Evolutionary conservation across 2,797 vertebrate genomes (phyloP).

Genomic region (Rhinichthys osculus): DNA sequence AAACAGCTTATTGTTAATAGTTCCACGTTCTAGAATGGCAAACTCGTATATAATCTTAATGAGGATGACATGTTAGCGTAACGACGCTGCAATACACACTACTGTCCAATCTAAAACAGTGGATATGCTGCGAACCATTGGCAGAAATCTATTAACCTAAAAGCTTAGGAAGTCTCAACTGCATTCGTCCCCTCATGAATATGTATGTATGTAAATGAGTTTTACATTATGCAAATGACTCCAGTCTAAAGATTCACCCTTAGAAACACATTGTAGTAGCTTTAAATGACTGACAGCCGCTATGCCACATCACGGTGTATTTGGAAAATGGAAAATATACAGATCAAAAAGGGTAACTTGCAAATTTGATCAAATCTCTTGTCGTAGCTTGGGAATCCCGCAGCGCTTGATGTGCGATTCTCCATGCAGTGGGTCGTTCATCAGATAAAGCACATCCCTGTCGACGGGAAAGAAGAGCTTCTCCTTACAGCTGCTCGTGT

Average conservation of each 20-base stretch:
- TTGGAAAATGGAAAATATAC: not conserved
- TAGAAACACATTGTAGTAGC: not conserved
- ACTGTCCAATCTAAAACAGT: not conserved
- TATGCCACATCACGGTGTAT: not conserved
- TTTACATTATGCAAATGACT: conserved; percentile 31
- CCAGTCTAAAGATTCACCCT: not conserved
- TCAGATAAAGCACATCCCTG: conserved; percentile 49
- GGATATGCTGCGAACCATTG: not conserved
- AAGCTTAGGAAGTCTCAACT: not conserved
- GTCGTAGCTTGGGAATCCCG: not conserved
- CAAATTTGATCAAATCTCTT: not conserved
- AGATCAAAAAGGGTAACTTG: not conserved
- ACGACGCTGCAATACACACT: conserved; percentile 16
- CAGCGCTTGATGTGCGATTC: conserved; percentile 3
- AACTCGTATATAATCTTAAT: conserved; percentile 9
- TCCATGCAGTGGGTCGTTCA: conserved; percentile 42
- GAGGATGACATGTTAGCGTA: conserved; percentile 17
- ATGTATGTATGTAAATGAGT: conserved; percentile 44
- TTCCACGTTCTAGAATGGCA: not conserved
- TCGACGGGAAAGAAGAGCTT: conserved; percentile 44
- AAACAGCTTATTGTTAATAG: not conserved
- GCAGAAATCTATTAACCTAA: conserved; percentile 15
- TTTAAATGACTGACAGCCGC: conserved; percentile 14
- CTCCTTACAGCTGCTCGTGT: conserved; percentile 41
- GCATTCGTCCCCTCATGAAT: conserved; percentile 25